Conservation (phyloP, 2,797 vertebrate genomes). For the Dipus sagitta region DNA sequence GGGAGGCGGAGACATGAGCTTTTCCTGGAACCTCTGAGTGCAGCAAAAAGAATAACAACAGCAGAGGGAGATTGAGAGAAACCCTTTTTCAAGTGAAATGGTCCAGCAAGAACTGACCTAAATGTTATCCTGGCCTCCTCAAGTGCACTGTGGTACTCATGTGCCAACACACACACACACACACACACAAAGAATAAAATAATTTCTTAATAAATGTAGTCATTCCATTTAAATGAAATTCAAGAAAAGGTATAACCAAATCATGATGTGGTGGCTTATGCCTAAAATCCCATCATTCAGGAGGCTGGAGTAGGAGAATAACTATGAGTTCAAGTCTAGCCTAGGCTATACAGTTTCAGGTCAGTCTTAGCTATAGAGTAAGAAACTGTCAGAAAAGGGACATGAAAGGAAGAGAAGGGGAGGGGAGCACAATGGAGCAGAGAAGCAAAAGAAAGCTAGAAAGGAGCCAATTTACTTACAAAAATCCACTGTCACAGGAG, state of each 20-base stretch:
- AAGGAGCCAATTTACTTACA: not conserved
- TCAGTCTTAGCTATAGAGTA: not conserved
- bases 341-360: not conserved
- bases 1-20: too few relatives aligned
- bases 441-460: not conserved
- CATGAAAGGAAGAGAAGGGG: not conserved
- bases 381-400: not conserved
- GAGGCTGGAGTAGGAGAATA: not conserved
- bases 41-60: too few relatives aligned
- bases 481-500: too few relatives aligned
- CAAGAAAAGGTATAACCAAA: constrained; percentile 52
- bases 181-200: too few relatives aligned
- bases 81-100: too few relatives aligned
- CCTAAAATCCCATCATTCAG: not conserved
- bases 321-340: not conserved
- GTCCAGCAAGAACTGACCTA: too few relatives aligned
- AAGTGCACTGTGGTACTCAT: too few relatives aligned
- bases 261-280: not conserved
- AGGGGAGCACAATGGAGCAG: not conserved
- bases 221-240: constrained; percentile 42
- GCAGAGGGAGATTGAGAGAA: too few relatives aligned
- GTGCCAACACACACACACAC: too few relatives aligned
- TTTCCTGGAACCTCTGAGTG: too few relatives aligned
- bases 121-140: too few relatives aligned
- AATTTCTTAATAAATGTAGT: constrained; percentile 8